Evolutionary conservation across 1,140 invertebrate genomes (phyloP).

Genomic region (Drosophila miranda): DNA sequence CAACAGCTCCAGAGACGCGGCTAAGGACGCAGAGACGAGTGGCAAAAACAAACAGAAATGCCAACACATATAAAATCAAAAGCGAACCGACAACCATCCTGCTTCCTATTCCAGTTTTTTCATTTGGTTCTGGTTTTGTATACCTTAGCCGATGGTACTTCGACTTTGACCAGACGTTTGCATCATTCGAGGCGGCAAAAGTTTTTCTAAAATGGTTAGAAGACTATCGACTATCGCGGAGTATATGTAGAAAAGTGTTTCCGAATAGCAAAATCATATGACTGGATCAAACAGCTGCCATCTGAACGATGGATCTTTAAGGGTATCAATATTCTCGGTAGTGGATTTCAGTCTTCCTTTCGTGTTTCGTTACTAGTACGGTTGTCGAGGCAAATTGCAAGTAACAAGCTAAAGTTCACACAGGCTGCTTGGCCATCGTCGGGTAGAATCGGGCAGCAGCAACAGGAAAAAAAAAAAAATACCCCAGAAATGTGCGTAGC

Average conservation of each 20-base stretch:
- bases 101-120: conserved; percentile 10
- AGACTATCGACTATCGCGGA: no score
- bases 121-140: conserved; percentile 14
- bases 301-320: no score
- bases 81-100: conserved; percentile 14
- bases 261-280: no score
- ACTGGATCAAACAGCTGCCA: no score
- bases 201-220: no score
- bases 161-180: no score
- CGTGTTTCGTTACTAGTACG: conserved; percentile 31
- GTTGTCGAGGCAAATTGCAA: conserved; percentile 69
- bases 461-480: conserved; percentile 26
- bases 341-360: neutral
- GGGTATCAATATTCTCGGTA: no score
- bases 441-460: conserved; percentile 54
- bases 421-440: conserved; percentile 47
- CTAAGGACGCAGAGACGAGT: conserved; percentile 30
- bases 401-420: conserved; percentile 75
- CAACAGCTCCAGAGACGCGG: conserved; percentile 19
- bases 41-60: conserved; percentile 72
- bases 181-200: no score
- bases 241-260: no score
- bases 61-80: conserved; percentile 66
- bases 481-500: conserved; percentile 67
- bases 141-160: neutral